Base-by-base conservation (phyloP, 2,113 vertebrate species). In the Psephotus haematonotus region DNA sequence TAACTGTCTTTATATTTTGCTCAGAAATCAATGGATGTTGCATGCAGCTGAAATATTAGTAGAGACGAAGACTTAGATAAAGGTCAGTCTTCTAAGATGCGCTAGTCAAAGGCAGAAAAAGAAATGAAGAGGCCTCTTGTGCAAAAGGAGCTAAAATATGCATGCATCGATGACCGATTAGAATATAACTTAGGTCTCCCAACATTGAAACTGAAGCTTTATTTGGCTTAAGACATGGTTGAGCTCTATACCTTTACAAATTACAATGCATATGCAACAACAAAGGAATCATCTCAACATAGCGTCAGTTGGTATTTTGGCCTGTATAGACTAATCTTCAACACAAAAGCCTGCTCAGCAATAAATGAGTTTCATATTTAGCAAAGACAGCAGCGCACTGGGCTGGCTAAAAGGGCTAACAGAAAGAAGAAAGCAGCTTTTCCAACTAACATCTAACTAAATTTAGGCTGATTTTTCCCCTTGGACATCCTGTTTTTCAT, bases 181-280 rank as follows among this genome's bases (percentile, higher is more conserved):
- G 93, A 97, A 93, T 78, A 96, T 67, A 97, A 97, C 95, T 96
- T 49, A 95, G 85, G 49, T 97, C 90, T 96, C 94, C 95, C 95
- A 95, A 97, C 89, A 95, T 63, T 88, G 92, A 97, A 97, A 97
- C 85, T 25, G 1, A 97, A 97, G 91, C 95, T 97, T 96, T 87
- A 96, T 97, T 97, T 97, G 89, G 94, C 93, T 91, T 85, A 97
- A 96, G 96, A 97, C 95, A 87, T 82, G n/a, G 87, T 84, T 95
- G 81, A 98, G 87, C 96, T 96, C 94, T 90, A 82, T 33, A 97
- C 76, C 71, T 96, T 96, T 94, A 97, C 86, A 92, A 93, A 94
- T 79, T 90, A 96, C 93, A 96, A 93, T 64, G 93, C 59, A 37
- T 77, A 94, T 82, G 76, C 83, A 17, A 97, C 96, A 95, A 96